A percentile compares a stretch with the other conserved stretches of the same genome.
Conservation (phyloP, 2,888 invertebrate species). For the Tanypteryx hageni region DNA sequence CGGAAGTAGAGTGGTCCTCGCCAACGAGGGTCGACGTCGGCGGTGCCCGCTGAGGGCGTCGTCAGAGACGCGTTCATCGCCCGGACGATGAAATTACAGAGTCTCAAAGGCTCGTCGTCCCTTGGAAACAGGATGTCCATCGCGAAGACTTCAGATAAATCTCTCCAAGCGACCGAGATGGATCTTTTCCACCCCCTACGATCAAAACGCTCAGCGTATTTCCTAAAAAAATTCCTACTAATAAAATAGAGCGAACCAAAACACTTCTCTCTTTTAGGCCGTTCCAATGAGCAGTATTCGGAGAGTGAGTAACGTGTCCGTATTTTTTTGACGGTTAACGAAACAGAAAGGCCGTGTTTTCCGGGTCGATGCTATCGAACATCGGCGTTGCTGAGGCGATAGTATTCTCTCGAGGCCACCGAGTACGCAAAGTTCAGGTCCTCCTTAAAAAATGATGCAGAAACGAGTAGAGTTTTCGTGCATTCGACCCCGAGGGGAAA, state of each 20-base stretch:
- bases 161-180: not conserved
- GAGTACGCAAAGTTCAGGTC: too few relatives aligned
- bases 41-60: not conserved
- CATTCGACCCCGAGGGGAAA: not conserved
- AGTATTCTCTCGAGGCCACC: too few relatives aligned
- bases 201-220: not conserved
- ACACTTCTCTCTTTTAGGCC: not conserved
- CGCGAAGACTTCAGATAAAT: not conserved
- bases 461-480: too few relatives aligned
- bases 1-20: not conserved
- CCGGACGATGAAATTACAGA: constrained; percentile 48
- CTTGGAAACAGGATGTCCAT: not conserved
- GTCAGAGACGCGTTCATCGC: constrained; percentile 26
- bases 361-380: not conserved
- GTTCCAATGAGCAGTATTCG: not conserved
- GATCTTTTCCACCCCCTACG: not conserved
- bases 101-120: constrained; percentile 38
- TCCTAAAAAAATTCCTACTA: not conserved
- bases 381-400: not conserved
- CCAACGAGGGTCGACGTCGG: not conserved
- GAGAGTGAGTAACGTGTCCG: not conserved
- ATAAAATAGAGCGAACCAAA: not conserved
- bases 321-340: not conserved
- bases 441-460: too few relatives aligned
- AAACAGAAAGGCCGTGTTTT: not conserved